Evolutionary conservation across 2,113 vertebrate genomes (phyloP), one percentile per base, ranked within the genome.

Genomic region (Pithys albifrons): DNA sequence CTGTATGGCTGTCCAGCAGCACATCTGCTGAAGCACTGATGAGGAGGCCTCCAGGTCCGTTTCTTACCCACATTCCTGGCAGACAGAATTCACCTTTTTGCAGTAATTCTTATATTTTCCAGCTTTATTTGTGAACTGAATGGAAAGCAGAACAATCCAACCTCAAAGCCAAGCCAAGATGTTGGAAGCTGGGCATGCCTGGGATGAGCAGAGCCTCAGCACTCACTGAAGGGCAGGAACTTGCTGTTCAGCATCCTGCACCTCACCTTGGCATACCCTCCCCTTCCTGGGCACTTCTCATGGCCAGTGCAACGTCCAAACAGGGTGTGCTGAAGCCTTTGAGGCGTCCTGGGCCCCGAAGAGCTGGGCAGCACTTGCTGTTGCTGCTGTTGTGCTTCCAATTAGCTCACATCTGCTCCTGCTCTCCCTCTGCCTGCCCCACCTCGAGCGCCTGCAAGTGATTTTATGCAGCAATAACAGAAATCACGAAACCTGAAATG

Each of bases 401-500:
- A 89, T 95, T 96, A 82, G 27, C 87, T 61, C 87, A 92, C 90
- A 96, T 94, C 96, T 97, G 92, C 72, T 91, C 14, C 46, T 19
- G 59, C 95, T 72, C 35, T 65, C 29, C 48, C 2, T 5, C 70
- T 45, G 62, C 66, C 93, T 80, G 74, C 94, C 96, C 95, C 89
- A 72, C 92, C 93, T 92, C 84, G 11, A 85, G 75, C 2, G 91
- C 93, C 95, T 97, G 94, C 72, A 78, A 97, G 93, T 96, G 93
- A 92, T 95, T 96, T 91, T 20, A 59, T 86, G 89, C 94, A 96
- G 96, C 89, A 97, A 96, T 97, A 96, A 94, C 93, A 95, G 91
- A 86, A 96, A 97, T 95, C 79, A 91, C 96, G 93, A 96, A 97
- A 91, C 91, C 91, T 91, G 92, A 97, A 96, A 95, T 96, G 96